Base-by-base conservation (phyloP, 1,140 invertebrate species). In the Ceratina japonica region DNA sequence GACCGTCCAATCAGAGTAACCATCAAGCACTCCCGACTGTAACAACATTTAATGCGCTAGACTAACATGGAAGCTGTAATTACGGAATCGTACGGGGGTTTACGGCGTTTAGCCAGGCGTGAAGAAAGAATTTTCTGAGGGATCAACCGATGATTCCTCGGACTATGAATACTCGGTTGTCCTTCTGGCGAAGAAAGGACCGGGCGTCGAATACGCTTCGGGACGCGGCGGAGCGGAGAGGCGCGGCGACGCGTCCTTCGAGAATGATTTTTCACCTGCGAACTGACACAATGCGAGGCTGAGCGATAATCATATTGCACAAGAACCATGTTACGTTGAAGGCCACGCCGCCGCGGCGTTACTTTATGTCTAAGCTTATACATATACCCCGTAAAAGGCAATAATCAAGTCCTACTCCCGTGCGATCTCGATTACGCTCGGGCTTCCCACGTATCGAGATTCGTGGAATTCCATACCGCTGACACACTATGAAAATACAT, bases 361-460 rank as follows among this genome's bases (percentile, higher is more conserved):
- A 75, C 72, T 78, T 78, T 62, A 71, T 81, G 81, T 81, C 80
- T 73, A 81, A 75, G 68, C 79, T 75, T 73, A 76, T 44, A 44
- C 37, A 44, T 44, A 44, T 75, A 80, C 77, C 65, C 75, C 78
- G 66, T 74, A 86, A 74, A 81, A 80, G 82, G 82, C 58, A 76
- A 79, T 86, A 86, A 84, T 82, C 76, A 73, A 31, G 61, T 7
- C 37, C 10, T 44, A 44, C 37, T 44, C 13, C 31, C 15, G 27
- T 15, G n/a, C 62, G 24, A 74, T 65, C 49, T 65, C 37, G 12
- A 18, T 16, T 24, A 24, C 65, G 31, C n/a, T 12, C 63, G 56
- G 61, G 76, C 76, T 80, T 82, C 80, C 77, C 80, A 82, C 80
- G 80, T 82, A 75, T 62, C 74, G 12, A 64, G 74, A 77, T 75